Conservation (phyloP, 1,140 invertebrate species). For the Bombus waltoni region DNA sequence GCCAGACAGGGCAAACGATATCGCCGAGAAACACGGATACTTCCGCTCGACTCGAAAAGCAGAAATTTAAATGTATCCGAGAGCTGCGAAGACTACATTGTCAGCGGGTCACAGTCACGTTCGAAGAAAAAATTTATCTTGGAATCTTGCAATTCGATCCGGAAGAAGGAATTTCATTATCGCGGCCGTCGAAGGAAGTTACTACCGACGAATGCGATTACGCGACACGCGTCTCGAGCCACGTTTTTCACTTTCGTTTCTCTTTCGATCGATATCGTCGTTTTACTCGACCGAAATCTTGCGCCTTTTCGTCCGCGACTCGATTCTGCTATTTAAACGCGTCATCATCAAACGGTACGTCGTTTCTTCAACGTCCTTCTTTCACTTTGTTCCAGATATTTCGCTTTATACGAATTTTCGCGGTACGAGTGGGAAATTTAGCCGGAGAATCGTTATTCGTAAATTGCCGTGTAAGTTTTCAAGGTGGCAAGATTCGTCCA, state of each 20-base stretch:
- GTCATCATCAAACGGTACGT: too few species aligned
- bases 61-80: slow-evolving; percentile 27
- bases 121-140: slow-evolving; percentile 21
- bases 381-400: too few species aligned
- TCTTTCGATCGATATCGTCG: not conserved
- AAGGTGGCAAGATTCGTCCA: too few species aligned
- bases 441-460: too few species aligned
- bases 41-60: not conserved
- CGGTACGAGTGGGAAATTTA: too few species aligned
- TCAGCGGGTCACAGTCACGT: not conserved
- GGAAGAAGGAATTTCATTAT: slow-evolving; percentile 54
- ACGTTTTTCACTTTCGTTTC: not conserved
- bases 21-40: not conserved
- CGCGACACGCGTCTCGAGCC: not conserved
- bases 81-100: slow-evolving; percentile 15
- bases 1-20: not conserved
- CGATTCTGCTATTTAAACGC: too few species aligned
- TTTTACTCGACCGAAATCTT: not conserved
- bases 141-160: slow-evolving; percentile 46
- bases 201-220: not conserved
- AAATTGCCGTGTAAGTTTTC: too few species aligned
- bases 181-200: slow-evolving; percentile 45
- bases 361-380: too few species aligned
- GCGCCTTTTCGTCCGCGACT: too few species aligned
- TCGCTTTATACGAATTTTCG: too few species aligned